A percentile compares a stretch with the other conserved stretches of the same genome.
Evolutionary conservation across 2,797 vertebrate species (phyloP).

Genomic region (Cetoscarus ocellatus): DNA sequence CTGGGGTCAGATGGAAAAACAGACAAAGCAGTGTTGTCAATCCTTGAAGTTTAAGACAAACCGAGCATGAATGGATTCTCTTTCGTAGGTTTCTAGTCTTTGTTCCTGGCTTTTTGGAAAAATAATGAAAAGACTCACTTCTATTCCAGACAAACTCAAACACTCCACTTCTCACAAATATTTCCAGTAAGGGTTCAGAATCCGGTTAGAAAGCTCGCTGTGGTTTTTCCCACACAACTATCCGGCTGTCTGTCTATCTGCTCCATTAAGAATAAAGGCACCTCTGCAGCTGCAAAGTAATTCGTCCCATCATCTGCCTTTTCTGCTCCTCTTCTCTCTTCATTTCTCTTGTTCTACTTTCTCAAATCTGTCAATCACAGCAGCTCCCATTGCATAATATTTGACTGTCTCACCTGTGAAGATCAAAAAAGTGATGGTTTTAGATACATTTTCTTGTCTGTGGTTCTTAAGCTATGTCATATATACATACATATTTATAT

Average conservation of each 20-base stretch:
- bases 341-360: conserved; percentile 23
- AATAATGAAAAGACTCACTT: conserved; percentile 10
- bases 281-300: conserved; percentile 47
- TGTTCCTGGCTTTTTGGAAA: neutral
- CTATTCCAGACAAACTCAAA: conserved; percentile 34
- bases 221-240: conserved; percentile 65
- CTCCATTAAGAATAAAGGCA: conserved; percentile 49
- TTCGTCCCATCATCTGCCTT: conserved; percentile 41
- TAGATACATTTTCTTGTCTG: conserved; percentile 7
- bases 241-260: conserved; percentile 56
- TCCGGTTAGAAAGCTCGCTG: conserved; percentile 67
- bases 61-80: neutral
- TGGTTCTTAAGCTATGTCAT: neutral
- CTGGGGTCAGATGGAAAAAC: neutral
- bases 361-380: conserved; percentile 29
- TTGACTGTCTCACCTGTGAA: conserved; percentile 3
- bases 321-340: conserved; percentile 12
- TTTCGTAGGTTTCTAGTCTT: conserved; percentile 16
- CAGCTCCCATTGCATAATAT: conserved; percentile 2
- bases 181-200: conserved; percentile 73
- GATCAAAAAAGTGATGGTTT: conserved; percentile 10
- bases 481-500: too few species aligned
- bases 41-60: neutral
- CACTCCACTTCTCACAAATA: conserved; percentile 58
- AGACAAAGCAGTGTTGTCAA: neutral